These are phyloP conservation scores for Perca fluviatilis DNA, from an alignment of 2,113 vertebrate genomes.

Conservation along the genomic window DNA sequence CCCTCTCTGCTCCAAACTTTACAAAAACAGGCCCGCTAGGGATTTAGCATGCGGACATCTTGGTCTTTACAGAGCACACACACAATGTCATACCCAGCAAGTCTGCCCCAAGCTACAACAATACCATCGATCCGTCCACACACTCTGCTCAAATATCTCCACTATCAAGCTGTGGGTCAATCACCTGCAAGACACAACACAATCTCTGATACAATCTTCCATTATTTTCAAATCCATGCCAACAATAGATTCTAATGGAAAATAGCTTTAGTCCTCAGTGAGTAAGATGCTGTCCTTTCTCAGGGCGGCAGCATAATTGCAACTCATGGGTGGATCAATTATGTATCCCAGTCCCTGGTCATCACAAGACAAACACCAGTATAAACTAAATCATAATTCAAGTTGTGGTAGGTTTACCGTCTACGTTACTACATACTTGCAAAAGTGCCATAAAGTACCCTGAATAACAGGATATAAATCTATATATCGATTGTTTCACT, in stretches of 20 bases:
- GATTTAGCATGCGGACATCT: background rate
- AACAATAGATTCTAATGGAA: constrained; percentile 14
- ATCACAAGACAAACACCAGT: background rate
- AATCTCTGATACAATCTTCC: constrained; percentile 24
- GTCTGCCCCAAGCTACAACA: constrained; percentile 38
- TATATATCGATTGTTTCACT: constrained; percentile 51
- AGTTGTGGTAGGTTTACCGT: background rate
- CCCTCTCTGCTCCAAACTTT: background rate
- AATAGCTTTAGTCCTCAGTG: constrained; percentile 3
- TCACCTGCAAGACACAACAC: constrained; percentile 36
- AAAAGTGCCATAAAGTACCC: constrained; percentile 14
- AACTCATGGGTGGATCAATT: background rate
- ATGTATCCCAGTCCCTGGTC: background rate
- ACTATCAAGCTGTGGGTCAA: constrained; percentile 58
- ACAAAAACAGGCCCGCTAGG: background rate
- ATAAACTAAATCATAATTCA: background rate
- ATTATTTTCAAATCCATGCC: constrained; percentile 51
- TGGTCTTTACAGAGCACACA: constrained; percentile 8
- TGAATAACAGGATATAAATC: constrained; percentile 50
- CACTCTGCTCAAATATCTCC: constrained; percentile 46
- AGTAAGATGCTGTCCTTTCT: background rate
- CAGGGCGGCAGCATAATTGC: background rate
- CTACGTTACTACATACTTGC: background rate
- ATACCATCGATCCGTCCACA: constrained; percentile 34
- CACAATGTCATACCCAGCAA: constrained; percentile 9